Base-by-base conservation (phyloP, 2,888 invertebrate genomes). In the Xestia ashworthii region DNA sequence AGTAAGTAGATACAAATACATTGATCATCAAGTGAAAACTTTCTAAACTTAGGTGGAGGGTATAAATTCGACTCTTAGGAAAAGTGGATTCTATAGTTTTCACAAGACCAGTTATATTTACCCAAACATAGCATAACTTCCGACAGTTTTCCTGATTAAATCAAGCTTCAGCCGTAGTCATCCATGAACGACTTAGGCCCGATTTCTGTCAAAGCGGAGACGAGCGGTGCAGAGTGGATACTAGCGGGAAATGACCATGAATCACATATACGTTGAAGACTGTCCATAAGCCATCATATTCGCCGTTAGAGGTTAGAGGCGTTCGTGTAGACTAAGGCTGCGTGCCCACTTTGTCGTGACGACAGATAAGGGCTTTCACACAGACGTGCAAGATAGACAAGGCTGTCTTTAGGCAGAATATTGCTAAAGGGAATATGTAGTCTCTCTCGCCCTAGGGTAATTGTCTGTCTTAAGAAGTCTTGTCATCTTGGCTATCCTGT, bases 1-100 rank as follows among this genome's bases (percentile, higher is more conserved):
- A 89, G 95, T 95, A 85, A 89, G 88, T 72, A 38, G 5, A 0
- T 32, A 60, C 6, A 60, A 6, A 25, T 25, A 58, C 55, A 55
- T n/a, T n/a, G 12, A 55, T 55, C n/a, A 55, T 5, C 11, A n/a
- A 55, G 5, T 55, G 55, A 55, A 55, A 55, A 55, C n/a, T 11
- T 11, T 55, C 53, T 55, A 55, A 55, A 55, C n/a, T 55, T n/a
- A 9, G 22, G 22, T 9, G n/a, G 53, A 55, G 55, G 12, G 4
- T 4, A 53, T 55, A n/a, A 53, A 55, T 55, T n/a, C 2, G 25
- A 58, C 58, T 14, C 53, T 14, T 55, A 55, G n/a, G 55, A 55
- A n/a, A 32, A 38, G n/a, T 41, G 25, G 16, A 72, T n/a, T 11
- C 16, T 32, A 46, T 71, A 6, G 4, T 71, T 71, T 71, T 72